Evolutionary conservation across 2,113 vertebrate species (phyloP), one percentile per base, ranked within the genome.

Genomic region (Dromas ardeola): DNA sequence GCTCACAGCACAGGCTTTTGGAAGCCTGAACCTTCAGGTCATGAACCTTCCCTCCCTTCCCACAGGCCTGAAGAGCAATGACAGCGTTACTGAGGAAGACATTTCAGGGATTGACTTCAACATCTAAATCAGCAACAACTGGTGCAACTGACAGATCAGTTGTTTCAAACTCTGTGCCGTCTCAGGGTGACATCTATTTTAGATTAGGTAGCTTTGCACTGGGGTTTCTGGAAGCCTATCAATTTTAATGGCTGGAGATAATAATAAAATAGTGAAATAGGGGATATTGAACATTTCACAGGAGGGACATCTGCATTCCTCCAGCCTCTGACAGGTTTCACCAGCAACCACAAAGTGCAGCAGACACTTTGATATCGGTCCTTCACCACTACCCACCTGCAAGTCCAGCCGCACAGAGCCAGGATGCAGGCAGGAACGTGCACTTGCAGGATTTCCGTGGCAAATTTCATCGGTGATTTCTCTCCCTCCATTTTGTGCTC

Each of bases 341-440:
- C 1, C 3, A 42, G 36, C 14, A 49, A 55, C 7, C 27, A 43
- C 23, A 3, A 79, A 34, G 36, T 0, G 1, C 1, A 3, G 50
- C 50, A 58, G 53, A 50, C 19, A 0, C 23, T 3, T 4, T 2
- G 13, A 34, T 6, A 13, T 11, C 32, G 12, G 9, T 45, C 43
- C 55, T 43, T 15, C 42, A 23, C 23, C 81, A 22, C 40, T 15
- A 84, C 96, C 42, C 84, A 99, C 99, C 99, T 99, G 80, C 98
- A 98, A 4, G 98, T 98, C 99, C 99, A 99, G 95, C 99, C 99
- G 14, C 99, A 99, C 34, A 99, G 95, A n/a, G 99, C 98, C 76
- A 99, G 98, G 34, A 99, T 90, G 38, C 99, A 99, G 85, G 99
- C 99, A 10, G 99, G 98, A 93, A 99, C 95, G 5, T 99, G 99